These are phyloP conservation scores for Phalanger gymnotis DNA, from an alignment of 2,797 vertebrate species.

Conservation along the genomic window DNA sequence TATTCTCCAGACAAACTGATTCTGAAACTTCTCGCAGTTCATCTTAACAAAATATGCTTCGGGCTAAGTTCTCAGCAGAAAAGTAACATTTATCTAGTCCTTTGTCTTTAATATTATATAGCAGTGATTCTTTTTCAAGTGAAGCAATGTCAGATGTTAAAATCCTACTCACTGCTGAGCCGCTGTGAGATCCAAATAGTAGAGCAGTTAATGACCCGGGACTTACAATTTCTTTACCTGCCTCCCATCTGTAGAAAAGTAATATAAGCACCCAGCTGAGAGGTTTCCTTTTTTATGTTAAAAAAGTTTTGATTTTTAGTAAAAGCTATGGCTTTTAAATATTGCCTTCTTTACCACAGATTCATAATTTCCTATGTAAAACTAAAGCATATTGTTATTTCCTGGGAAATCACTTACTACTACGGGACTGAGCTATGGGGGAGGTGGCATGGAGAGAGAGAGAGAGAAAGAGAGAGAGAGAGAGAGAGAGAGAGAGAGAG, in stretches of 20 bases:
- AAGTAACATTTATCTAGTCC: not conserved
- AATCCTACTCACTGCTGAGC: not conserved
- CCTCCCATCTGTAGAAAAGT: slow-evolving; percentile 59
- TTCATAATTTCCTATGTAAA: slow-evolving; percentile 6
- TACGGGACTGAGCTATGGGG: not conserved
- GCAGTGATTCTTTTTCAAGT: slow-evolving; percentile 38
- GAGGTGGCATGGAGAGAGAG: not conserved
- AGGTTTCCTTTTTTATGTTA: slow-evolving; percentile 51
- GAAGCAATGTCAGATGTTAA: slow-evolving; percentile 51
- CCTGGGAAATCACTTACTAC: slow-evolving; percentile 24
- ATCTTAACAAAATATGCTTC: slow-evolving; percentile 49
- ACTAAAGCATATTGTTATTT: slow-evolving; percentile 30
- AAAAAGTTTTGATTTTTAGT: slow-evolving; percentile 32
- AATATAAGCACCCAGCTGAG: slow-evolving; percentile 16
- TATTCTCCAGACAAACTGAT: slow-evolving; percentile 60
- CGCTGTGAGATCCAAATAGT: not conserved
- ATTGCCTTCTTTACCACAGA: slow-evolving; percentile 55
- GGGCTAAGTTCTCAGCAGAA: slow-evolving; percentile 48
- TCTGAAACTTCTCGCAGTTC: slow-evolving; percentile 64
- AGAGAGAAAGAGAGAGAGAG: not conserved
- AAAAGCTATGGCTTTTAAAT: slow-evolving; percentile 51
- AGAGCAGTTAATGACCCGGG: slow-evolving; percentile 10
- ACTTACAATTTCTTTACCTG: slow-evolving; percentile 55
- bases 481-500: not conserved
- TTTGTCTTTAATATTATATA: slow-evolving; percentile 62